phyloP scores from a whole-genome alignment of 2,888 invertebrate species.

The Drosophila dives region DNA sequence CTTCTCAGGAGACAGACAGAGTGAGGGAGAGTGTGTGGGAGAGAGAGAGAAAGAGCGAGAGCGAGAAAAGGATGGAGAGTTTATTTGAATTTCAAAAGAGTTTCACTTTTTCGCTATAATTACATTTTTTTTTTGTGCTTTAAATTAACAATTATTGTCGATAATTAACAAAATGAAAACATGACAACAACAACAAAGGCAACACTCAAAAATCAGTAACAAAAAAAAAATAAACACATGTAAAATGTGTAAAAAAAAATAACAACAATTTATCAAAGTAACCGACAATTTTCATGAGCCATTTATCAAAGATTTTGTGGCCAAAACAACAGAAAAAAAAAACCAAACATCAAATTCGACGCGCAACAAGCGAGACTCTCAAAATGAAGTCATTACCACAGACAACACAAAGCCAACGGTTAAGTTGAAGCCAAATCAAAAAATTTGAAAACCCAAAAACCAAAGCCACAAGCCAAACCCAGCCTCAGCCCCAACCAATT shows the following conservation, averaged over 20 bases:
- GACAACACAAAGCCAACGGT: conserved; percentile 48
- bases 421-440: background rate
- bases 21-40: background rate
- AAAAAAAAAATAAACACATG: conserved; percentile 5
- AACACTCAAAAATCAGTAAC: conserved; percentile 17
- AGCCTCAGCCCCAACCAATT: background rate
- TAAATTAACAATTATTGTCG: conserved; percentile 73
- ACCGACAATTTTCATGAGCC: conserved; percentile 46
- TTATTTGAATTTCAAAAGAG: conserved; percentile 53
- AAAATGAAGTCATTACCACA: conserved; percentile 73
- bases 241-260: conserved; percentile 26
- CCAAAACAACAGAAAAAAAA: conserved; percentile 21
- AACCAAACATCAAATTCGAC: conserved; percentile 32
- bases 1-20: conserved; percentile 13
- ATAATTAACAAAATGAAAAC: conserved; percentile 71
- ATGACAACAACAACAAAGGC: conserved; percentile 24
- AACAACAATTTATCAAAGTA: conserved; percentile 62
- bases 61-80: background rate
- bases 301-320: conserved; percentile 49
- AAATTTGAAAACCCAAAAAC: background rate
- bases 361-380: conserved; percentile 9
- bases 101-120: conserved; percentile 65
- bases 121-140: conserved; percentile 42
- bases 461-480: conserved; percentile 2
- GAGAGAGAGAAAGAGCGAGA: background rate